A percentile compares a stretch with the other conserved stretches of the same genome.
These are phyloP conservation scores for Sakesphorus luctuosus DNA, from an alignment of 2,113 vertebrate genomes.

Conservation along the genomic window DNA sequence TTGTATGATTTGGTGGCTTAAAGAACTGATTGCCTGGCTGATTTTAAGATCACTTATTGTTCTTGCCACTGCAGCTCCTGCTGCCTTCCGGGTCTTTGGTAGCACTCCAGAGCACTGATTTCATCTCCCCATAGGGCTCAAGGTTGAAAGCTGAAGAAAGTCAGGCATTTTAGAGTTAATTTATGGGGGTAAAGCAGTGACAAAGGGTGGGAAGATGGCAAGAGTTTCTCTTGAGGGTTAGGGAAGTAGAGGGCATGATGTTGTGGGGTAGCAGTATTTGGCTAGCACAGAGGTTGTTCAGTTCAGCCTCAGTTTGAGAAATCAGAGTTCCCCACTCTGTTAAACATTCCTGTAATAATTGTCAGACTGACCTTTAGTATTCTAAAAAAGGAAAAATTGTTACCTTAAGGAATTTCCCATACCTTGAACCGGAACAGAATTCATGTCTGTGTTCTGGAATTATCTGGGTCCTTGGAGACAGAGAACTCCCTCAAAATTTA, in stretches of 20 bases:
- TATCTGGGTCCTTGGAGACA: constrained; percentile 25
- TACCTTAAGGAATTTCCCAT: constrained; percentile 57
- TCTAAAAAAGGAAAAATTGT: constrained; percentile 56
- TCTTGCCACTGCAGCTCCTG: neutral
- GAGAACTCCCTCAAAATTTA: constrained; percentile 55
- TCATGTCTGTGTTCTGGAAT: constrained; percentile 31
- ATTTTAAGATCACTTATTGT: neutral
- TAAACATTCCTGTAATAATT: neutral
- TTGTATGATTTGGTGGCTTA: neutral
- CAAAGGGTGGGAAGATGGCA: neutral
- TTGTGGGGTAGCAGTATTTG: neutral
- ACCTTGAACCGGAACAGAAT: constrained; percentile 54
- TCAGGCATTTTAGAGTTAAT: neutral
- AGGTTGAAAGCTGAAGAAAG: neutral
- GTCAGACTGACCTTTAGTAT: constrained; percentile 46
- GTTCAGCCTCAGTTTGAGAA: neutral
- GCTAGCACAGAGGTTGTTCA: neutral
- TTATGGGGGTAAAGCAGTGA: neutral
- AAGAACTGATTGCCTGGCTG: neutral
- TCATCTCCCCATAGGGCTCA: neutral
- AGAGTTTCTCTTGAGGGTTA: neutral
- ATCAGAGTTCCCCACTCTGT: neutral
- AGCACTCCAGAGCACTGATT: constrained; percentile 6
- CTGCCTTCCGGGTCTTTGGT: neutral
- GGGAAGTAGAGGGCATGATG: neutral